Evolutionary conservation across 23 tunicate species (phyloP).

Genomic region (Halocynthia aurantium): DNA sequence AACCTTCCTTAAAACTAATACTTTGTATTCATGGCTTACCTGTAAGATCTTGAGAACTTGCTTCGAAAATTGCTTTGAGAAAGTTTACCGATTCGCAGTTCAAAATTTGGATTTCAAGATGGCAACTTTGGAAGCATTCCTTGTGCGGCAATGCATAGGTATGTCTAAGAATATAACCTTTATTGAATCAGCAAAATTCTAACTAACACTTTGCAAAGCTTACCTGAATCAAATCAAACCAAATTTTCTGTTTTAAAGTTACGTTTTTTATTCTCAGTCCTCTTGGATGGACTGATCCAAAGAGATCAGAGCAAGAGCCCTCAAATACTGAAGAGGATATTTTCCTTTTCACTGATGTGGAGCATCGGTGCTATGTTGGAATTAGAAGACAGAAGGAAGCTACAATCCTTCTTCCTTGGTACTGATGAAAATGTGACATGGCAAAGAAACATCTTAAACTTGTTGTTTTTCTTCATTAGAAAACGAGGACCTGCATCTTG

Average conservation of each 20-base stretch:
- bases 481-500: constrained; percentile 49
- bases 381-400: constrained; percentile 70
- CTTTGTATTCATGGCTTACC: not conserved
- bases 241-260: not conserved
- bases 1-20: not conserved
- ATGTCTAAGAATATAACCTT: constrained; percentile 4
- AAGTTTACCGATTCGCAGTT: constrained; percentile 61
- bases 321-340: constrained; percentile 45
- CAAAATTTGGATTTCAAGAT: constrained; percentile 86
- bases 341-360: constrained; percentile 84
- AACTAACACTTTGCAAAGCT: not conserved
- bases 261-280: constrained; percentile 30
- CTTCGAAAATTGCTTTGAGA: constrained; percentile 59
- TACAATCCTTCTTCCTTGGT: constrained; percentile 73
- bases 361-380: constrained; percentile 91
- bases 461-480: constrained; percentile 14
- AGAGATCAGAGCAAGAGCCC: no score
- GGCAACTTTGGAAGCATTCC: constrained; percentile 88
- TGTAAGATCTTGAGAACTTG: constrained; percentile 44
- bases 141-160: constrained; percentile 87
- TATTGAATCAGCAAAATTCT: not conserved
- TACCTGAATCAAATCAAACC: not conserved
- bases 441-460: not conserved
- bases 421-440: not conserved
- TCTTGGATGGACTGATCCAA: constrained; percentile 74